These are phyloP conservation scores for Carassius carassius DNA, from an alignment of 2,113 vertebrate genomes.

Conservation along the genomic window DNA sequence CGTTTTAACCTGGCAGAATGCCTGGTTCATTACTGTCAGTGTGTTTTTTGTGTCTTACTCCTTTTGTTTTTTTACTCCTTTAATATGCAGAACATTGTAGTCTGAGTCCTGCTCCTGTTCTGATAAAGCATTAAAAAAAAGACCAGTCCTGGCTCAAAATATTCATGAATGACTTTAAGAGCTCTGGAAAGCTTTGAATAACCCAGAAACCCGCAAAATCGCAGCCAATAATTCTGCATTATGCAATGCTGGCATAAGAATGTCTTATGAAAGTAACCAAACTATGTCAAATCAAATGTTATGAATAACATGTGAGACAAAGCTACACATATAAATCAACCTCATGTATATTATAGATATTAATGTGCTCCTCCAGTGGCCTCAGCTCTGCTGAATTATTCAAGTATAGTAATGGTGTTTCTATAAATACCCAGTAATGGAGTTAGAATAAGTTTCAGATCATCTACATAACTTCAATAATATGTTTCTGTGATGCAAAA, in stretches of 20 bases:
- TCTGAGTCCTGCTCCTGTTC: neutral
- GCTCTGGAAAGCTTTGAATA: conserved; percentile 44
- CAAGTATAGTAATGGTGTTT: conserved; percentile 52
- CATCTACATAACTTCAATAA: conserved; percentile 5
- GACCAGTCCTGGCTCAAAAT: conserved; percentile 14
- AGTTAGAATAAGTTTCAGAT: conserved; percentile 15
- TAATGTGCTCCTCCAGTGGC: conserved; percentile 17
- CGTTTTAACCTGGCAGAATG: neutral
- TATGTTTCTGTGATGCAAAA: neutral
- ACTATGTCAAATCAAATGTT: conserved; percentile 25
- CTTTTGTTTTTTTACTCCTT: no score
- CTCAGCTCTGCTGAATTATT: conserved; percentile 48
- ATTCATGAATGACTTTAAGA: conserved; percentile 31
- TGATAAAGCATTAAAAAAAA: neutral
- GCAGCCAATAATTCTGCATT: conserved; percentile 43
- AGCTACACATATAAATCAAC: conserved; percentile 11
- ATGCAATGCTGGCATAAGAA: conserved; percentile 34
- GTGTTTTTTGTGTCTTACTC: neutral
- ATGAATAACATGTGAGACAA: neutral
- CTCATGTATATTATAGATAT: conserved; percentile 28
- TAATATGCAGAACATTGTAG: neutral
- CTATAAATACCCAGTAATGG: conserved; percentile 54
- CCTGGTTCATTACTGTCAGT: neutral
- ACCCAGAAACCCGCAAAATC: conserved; percentile 29
- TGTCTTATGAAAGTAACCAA: conserved; percentile 25